Evolutionary conservation across 2,888 invertebrate genomes (phyloP), one percentile per base, ranked within the genome.

Genomic region (Minunthozetes semirufus): DNA sequence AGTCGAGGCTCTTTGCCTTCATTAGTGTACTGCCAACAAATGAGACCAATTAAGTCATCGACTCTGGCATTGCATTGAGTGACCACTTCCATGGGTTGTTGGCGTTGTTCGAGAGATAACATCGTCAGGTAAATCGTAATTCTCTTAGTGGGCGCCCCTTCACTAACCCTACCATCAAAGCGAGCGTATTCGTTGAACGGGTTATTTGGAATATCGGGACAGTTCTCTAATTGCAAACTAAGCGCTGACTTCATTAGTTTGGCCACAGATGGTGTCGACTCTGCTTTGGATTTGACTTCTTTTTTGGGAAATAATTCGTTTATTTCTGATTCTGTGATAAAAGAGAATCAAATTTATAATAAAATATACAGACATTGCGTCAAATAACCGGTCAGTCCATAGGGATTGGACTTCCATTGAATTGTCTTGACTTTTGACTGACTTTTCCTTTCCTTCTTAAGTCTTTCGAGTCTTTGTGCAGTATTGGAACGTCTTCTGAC

Each of bases 61-160:
- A 80, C 79, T 50, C 76, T 72, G 25, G 79, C 79, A 73, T 71
- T 76, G 1, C 76, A 72, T 13, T 78, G 61, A 38, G 76, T 78
- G 8, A 77, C 75, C 8, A 80, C 79, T 75, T 77, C 78, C 76
- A 80, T 77, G 8, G 78, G 77, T 84, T 92, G 94, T 79, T 89
- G 88, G 78, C 92, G 88, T 78, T 92, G 88, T 75, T 89, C 89
- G 77, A 89, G 89, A 0, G 91, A 88, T 38, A 93, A 85, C 90
- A 95, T 92, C 72, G 92, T 92, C 82, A 96, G 87, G 81, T 91
- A 96, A 78, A 97, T 94, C 81, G 90, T 90, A 80, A 94, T 93
- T 78, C 89, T 90, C 82, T 92, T 91, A 0, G 89, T 89, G 27
- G 90, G 88, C 72, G 90, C 85, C 13, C 68, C 72, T 33, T 50